A percentile compares a stretch with the other conserved stretches of the same genome.
These are phyloP conservation scores for Caenorhabditis sp. DNA, from an alignment of 2,888 invertebrate species.

Conservation along the genomic window DNA sequence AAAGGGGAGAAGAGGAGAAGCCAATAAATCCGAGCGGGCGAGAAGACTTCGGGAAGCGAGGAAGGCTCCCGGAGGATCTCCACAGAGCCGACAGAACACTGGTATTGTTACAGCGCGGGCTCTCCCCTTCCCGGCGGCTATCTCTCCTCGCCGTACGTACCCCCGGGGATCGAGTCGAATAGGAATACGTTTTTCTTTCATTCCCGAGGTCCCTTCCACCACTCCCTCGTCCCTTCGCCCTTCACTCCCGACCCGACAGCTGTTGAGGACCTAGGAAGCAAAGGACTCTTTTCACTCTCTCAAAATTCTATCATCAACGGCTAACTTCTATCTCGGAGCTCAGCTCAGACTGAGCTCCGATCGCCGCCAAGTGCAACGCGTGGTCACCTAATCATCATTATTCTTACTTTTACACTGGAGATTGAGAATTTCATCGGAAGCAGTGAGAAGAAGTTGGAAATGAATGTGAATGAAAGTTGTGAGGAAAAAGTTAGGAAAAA, in stretches of 20 bases:
- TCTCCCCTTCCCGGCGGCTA: slow-evolving; percentile 29
- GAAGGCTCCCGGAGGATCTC: background rate
- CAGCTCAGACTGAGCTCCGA: too few relatives aligned
- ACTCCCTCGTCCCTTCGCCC: slow-evolving; percentile 16
- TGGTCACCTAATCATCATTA: slow-evolving; percentile 63
- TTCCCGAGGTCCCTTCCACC: slow-evolving; percentile 36
- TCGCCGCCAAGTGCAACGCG: slow-evolving; percentile 51
- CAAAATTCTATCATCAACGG: slow-evolving; percentile 38
- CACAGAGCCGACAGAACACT: slow-evolving; percentile 54
- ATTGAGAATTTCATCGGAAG: too few relatives aligned
- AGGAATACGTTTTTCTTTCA: slow-evolving; percentile 55
- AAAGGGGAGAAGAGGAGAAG: slow-evolving; percentile 40
- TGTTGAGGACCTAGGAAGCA: slow-evolving; percentile 23
- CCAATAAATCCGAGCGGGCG: slow-evolving; percentile 57
- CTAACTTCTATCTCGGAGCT: background rate
- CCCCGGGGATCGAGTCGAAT: too few relatives aligned
- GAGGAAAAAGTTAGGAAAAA: background rate
- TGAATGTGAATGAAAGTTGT: background rate
- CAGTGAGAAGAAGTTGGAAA: background rate
- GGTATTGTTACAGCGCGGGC: slow-evolving; percentile 72
- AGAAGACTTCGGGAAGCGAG: slow-evolving; percentile 24
- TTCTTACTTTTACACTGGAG: slow-evolving; percentile 45
- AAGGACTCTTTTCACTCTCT: slow-evolving; percentile 12
- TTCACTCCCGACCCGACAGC: slow-evolving; percentile 46
- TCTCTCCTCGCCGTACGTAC: slow-evolving; percentile 10